phyloP scores from a whole-genome alignment of 2,113 vertebrate species.

The Menura novaehollandiae region DNA sequence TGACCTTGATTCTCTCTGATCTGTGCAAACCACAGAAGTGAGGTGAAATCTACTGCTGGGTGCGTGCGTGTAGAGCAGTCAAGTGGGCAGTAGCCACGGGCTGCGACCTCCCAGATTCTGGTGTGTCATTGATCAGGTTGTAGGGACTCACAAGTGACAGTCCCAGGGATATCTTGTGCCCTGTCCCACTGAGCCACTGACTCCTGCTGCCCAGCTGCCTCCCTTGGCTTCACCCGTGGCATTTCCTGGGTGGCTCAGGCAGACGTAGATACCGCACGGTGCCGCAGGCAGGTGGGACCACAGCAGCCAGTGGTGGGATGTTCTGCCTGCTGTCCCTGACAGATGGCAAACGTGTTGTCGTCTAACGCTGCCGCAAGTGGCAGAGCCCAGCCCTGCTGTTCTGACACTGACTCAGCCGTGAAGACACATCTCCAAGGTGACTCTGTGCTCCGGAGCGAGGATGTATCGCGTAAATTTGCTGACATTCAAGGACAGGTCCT shows the following conservation, averaged over 20 bases:
- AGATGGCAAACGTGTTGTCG: neutral
- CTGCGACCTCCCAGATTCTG: neutral
- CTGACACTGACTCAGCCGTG: neutral
- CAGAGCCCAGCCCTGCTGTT: neutral
- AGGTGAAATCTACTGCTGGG: neutral
- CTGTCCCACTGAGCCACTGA: neutral
- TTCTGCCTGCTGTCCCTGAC: neutral
- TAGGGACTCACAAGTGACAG: neutral
- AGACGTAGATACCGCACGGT: rapidly evolving
- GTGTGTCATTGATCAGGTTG: neutral
- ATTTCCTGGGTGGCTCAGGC: rapidly evolving
- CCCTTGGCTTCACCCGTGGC: rapidly evolving
- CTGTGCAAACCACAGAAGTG: neutral
- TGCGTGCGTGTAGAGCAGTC: neutral
- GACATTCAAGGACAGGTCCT: neutral
- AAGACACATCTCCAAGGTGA: conserved; percentile 33
- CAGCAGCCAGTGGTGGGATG: neutral
- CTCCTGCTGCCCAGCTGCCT: neutral
- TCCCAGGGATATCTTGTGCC: neutral
- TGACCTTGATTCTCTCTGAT: neutral
- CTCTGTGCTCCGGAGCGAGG: neutral
- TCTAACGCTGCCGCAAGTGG: neutral
- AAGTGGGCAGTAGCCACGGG: neutral
- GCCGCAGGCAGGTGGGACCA: neutral
- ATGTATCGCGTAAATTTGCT: neutral